Percentiles rank a stretch among this genome's conserved stretches.
Evolutionary conservation across 2,888 invertebrate genomes (phyloP).

Genomic region (Drosophila maculinotata): DNA sequence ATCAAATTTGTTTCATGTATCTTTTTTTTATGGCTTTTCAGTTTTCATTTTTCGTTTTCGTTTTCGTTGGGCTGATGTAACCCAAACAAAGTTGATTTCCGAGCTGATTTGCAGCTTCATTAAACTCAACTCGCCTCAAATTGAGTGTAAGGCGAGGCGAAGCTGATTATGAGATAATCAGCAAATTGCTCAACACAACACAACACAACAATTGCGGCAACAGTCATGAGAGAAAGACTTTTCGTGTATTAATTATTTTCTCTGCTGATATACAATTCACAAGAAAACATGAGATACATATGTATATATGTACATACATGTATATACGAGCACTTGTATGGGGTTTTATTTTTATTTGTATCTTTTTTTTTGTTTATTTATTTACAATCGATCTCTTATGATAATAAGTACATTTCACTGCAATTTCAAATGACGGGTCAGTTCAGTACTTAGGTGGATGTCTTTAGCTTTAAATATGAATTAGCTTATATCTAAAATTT

Average conservation of each 20-base stretch:
- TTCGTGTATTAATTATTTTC: conserved; percentile 5
- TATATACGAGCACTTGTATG: too few species aligned
- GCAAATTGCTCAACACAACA: conserved; percentile 62
- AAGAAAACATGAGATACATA: too few species aligned
- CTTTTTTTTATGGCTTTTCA: conserved; percentile 31
- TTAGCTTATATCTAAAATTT: too few species aligned
- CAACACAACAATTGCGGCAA: conserved; percentile 57
- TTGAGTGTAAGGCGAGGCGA: conserved; percentile 58
- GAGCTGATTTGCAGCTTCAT: conserved; percentile 66
- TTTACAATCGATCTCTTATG: too few species aligned
- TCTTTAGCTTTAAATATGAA: too few species aligned
- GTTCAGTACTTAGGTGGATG: too few species aligned
- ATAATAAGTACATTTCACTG: too few species aligned
- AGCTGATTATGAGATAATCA: conserved; percentile 76
- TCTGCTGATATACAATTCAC: not conserved
- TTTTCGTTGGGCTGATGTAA: conserved; percentile 56
- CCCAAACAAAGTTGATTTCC: conserved; percentile 57
- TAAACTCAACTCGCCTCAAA: conserved; percentile 50
- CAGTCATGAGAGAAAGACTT: conserved; percentile 11
- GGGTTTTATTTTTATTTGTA: too few species aligned
- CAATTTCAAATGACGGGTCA: too few species aligned
- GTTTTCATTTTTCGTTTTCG: conserved; percentile 27
- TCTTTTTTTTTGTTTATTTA: too few species aligned
- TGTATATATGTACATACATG: too few species aligned
- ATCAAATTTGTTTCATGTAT: conserved; percentile 57